Conservation (phyloP, 2,888 invertebrate genomes). For the Agrotis exclamationis region DNA sequence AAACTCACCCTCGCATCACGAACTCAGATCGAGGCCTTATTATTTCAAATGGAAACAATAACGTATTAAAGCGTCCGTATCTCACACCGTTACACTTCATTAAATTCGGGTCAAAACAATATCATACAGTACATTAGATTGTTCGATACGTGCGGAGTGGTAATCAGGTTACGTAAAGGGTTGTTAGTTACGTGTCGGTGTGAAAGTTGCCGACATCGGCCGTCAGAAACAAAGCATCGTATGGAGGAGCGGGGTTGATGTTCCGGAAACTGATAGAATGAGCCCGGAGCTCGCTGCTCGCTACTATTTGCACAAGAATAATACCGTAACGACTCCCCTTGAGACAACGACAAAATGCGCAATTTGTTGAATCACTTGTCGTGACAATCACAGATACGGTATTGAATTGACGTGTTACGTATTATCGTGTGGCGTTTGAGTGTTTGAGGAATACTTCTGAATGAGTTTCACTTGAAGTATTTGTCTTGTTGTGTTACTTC, state of each 20-base stretch:
- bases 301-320: slow-evolving; percentile 74
- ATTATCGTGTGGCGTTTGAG: slow-evolving; percentile 39
- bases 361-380: slow-evolving; percentile 75
- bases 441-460: slow-evolving; percentile 31
- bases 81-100: slow-evolving; percentile 52
- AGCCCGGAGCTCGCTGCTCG: slow-evolving; percentile 64
- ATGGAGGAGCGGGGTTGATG: slow-evolving; percentile 73
- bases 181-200: slow-evolving; percentile 52
- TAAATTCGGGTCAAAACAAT: slow-evolving; percentile 42
- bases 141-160: slow-evolving; percentile 45
- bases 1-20: slow-evolving; percentile 35
- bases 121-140: slow-evolving; percentile 49
- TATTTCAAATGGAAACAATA: slow-evolving; percentile 55
- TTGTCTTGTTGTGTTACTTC: slow-evolving; percentile 8
- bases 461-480: slow-evolving; percentile 1
- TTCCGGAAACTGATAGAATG: slow-evolving; percentile 81
- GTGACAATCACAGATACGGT: slow-evolving; percentile 65
- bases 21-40: slow-evolving; percentile 60
- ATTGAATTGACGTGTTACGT: slow-evolving; percentile 56
- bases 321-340: slow-evolving; percentile 68
- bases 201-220: slow-evolving; percentile 69
- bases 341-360: slow-evolving; percentile 75
- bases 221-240: slow-evolving; percentile 75
- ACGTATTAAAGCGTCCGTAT: slow-evolving; percentile 45
- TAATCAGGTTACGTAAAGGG: slow-evolving; percentile 44